Evolutionary conservation across 1,140 invertebrate species (phyloP), one percentile per base, ranked within the genome.

Genomic region (fruit fly (Drosophila melanogaster)): DNA sequence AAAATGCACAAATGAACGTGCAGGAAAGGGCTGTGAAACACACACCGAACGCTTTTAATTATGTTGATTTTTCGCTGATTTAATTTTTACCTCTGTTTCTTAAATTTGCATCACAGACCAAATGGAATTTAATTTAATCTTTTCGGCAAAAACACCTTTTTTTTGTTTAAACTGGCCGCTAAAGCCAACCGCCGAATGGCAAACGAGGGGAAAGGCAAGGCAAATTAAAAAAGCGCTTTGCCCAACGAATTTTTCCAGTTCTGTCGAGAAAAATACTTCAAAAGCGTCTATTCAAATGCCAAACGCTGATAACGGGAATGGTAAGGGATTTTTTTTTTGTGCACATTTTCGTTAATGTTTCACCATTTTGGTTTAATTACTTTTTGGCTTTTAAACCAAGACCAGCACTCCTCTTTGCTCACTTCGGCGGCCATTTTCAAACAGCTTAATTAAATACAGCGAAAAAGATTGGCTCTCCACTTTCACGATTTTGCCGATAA

Each of bases 61-160:
- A 84, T 85, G 81, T 84, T 84, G 81, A 85, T 84, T 85, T 84
- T 84, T 64, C 77, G 81, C 55, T 85, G 81, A 84, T 84, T 85
- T 85, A 73, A 84, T 80, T 84, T 83, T 72, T 58, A 62, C 57
- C 61, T 70, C 43, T 40, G 67, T 61, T 73, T 41, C 40, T 54
- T 56, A 65, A 38, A 54, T 56, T 66, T 57, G 38, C 72, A 57
- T 38, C 60, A 38, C 59, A 84, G 66, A 56, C 77, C 66, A 61
- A 85, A 77, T 85, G 78, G 81, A 85, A 85, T 85, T 85, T 85
- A 86, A 85, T 85, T 85, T 85, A 85, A 85, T 85, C 81, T 81
- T 85, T 84, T 85, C 44, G 38, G 6, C 17, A 84, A 80, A 85
- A 19, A 73, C 44, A 71, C 55, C 50, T 73, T 33, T 26, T 59